Percentiles rank a stretch among this genome's conserved stretches.
These are phyloP conservation scores for Vannuccia rotundouncinata DNA, from an alignment of 2,888 invertebrate genomes.

Conservation along the genomic window DNA sequence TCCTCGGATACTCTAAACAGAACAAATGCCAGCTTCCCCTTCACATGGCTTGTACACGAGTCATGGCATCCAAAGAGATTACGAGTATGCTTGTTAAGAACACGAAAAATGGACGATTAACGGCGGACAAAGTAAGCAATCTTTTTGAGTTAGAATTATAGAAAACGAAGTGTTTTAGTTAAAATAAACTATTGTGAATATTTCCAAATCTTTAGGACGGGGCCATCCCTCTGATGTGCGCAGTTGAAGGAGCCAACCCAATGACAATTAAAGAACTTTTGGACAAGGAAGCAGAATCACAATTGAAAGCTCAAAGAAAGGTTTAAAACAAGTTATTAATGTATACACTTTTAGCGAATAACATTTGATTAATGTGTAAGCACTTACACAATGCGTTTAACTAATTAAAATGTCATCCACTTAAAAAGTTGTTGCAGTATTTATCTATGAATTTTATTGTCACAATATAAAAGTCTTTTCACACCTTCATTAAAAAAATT, in stretches of 20 bases:
- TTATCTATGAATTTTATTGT: too few species aligned
- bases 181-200: not conserved
- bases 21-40: not conserved
- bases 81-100: slow-evolving; percentile 77
- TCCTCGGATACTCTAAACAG: too few species aligned
- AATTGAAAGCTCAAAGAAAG: slow-evolving; percentile 62
- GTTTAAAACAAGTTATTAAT: slow-evolving; percentile 43
- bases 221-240: slow-evolving; percentile 82
- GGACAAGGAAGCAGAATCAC: slow-evolving; percentile 73
- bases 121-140: slow-evolving; percentile 76
- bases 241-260: slow-evolving; percentile 88
- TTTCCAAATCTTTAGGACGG: slow-evolving; percentile 65
- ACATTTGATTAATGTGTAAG: too few species aligned
- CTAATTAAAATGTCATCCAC: too few species aligned
- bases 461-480: too few species aligned
- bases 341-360: too few species aligned
- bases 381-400: too few species aligned
- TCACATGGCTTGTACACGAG: slow-evolving; percentile 85
- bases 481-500: too few species aligned
- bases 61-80: slow-evolving; percentile 83
- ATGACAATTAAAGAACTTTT: slow-evolving; percentile 88
- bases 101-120: slow-evolving; percentile 76
- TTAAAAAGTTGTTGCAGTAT: too few species aligned
- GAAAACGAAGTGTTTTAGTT: not conserved
- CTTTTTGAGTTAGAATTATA: not conserved